These are phyloP conservation scores for Rhamphomyia laevipes DNA, from an alignment of 2,888 invertebrate genomes.

Conservation along the genomic window DNA sequence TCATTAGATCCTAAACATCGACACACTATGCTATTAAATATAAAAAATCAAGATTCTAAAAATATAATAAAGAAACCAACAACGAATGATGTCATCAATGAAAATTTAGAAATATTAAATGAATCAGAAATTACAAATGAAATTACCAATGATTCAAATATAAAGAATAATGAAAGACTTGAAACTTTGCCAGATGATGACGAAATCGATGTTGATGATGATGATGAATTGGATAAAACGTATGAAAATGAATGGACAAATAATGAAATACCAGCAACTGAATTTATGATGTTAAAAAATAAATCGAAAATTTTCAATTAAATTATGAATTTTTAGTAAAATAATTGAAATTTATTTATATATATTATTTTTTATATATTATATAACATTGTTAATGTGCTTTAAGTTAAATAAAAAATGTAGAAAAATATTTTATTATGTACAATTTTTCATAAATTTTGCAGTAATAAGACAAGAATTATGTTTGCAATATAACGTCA, in stretches of 20 bases:
- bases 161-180: background rate
- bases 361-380: too few species aligned
- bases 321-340: too few species aligned
- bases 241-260: background rate
- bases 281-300: background rate
- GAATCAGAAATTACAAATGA: background rate
- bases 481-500: too few species aligned
- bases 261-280: background rate
- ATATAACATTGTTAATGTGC: too few species aligned
- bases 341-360: too few species aligned
- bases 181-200: background rate
- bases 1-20: constrained; percentile 3
- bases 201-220: background rate
- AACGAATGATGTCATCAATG: background rate
- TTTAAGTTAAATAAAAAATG: too few species aligned
- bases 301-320: background rate
- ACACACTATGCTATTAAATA: background rate
- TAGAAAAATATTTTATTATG: too few species aligned
- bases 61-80: background rate
- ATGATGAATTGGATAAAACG: background rate
- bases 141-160: background rate
- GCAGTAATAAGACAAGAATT: too few species aligned
- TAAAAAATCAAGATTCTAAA: background rate
- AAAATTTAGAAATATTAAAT: background rate
- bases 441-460: too few species aligned